These are phyloP conservation scores for Polietes domitor DNA, from an alignment of 2,888 invertebrate species.

Conservation along the genomic window DNA sequence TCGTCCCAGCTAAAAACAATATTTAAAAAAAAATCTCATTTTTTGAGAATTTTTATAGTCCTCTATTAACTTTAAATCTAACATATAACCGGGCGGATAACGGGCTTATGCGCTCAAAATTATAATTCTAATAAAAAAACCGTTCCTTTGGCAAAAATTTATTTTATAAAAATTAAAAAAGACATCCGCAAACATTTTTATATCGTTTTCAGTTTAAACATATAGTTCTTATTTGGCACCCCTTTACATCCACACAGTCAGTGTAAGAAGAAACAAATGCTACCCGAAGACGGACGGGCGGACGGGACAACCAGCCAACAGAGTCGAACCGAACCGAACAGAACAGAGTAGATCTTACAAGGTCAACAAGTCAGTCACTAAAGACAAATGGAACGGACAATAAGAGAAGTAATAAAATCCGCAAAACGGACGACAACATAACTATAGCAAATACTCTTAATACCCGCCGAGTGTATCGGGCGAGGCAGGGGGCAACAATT, in stretches of 20 bases:
- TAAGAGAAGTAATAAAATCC: conserved; percentile 37
- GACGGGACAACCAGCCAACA: neutral
- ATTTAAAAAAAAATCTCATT: no score
- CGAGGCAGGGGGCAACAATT: neutral
- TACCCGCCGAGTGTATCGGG: neutral
- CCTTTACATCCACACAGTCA: neutral
- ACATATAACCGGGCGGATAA: no score
- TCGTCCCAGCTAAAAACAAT: no score
- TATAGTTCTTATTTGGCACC: neutral
- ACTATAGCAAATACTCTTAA: conserved; percentile 13
- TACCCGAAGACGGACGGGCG: neutral
- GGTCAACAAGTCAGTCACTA: conserved; percentile 63
- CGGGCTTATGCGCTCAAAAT: no score
- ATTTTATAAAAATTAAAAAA: no score
- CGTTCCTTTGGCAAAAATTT: no score
- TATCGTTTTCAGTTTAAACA: no score
- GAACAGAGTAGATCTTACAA: conserved; percentile 39
- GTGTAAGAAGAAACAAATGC: neutral
- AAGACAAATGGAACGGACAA: conserved; percentile 56
- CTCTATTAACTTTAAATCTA: no score
- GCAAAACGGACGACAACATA: conserved; percentile 35
- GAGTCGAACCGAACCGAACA: neutral
- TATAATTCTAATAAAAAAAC: no score
- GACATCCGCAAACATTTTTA: no score
- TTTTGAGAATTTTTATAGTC: no score